These are phyloP conservation scores for Prionailurus bengalensis DNA, from an alignment of 2,113 vertebrate species.

Conservation along the genomic window DNA sequence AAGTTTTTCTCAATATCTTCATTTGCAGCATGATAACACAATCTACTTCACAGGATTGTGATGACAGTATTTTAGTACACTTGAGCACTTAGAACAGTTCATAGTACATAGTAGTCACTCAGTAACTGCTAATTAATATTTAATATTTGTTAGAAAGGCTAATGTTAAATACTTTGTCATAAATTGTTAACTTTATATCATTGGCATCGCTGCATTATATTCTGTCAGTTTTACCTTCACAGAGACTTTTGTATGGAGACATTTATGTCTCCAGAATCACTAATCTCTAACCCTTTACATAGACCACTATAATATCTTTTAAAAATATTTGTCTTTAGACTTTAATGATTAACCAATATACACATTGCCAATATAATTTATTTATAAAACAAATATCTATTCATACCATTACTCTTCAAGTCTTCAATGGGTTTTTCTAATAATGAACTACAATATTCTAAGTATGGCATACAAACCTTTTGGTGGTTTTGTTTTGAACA, in stretches of 20 bases:
- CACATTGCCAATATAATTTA: background rate
- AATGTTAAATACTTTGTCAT: background rate
- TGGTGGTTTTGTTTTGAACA: background rate
- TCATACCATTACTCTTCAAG: background rate
- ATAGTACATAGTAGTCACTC: background rate
- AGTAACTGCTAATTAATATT: background rate
- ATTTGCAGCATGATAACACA: background rate
- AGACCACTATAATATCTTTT: background rate
- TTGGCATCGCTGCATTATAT: background rate
- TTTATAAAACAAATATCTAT: background rate
- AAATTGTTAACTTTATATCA: background rate
- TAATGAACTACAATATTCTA: background rate
- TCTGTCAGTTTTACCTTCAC: background rate
- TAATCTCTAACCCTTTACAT: background rate
- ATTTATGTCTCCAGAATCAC: background rate
- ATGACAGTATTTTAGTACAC: background rate
- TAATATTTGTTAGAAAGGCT: slow-evolving; percentile 1
- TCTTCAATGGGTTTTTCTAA: background rate
- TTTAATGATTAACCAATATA: background rate
- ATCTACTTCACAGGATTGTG: background rate
- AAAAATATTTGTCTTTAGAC: background rate
- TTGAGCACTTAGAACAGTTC: background rate
- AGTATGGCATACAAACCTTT: background rate
- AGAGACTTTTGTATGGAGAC: background rate
- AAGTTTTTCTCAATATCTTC: background rate